These are phyloP conservation scores for Manduca sexta DNA, from an alignment of 1,140 invertebrate species.

Conservation along the genomic window DNA sequence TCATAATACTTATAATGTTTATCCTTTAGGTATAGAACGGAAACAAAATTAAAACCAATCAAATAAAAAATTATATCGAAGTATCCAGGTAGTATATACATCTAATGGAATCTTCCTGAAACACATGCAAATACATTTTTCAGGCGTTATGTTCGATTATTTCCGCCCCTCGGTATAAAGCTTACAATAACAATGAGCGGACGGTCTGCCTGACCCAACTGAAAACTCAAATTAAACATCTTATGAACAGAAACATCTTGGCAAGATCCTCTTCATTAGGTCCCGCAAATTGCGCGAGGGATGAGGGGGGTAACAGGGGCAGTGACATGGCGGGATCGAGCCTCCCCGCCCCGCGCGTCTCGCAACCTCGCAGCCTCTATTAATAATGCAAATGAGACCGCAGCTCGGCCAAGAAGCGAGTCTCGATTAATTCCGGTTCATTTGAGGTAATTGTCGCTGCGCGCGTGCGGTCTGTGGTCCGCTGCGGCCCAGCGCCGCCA, in stretches of 20 bases:
- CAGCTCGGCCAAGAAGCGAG: slow-evolving; percentile 68
- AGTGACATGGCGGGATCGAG: slow-evolving; percentile 31
- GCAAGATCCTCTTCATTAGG: slow-evolving; percentile 69
- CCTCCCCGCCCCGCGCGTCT: slow-evolving; percentile 7
- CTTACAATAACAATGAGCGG: slow-evolving; percentile 60
- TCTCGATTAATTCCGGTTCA: slow-evolving; percentile 72
- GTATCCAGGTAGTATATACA: too few relatives aligned
- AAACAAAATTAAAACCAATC: too few relatives aligned
- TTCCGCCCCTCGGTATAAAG: slow-evolving; percentile 28
- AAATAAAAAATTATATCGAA: too few relatives aligned
- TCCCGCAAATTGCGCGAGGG: slow-evolving; percentile 55
- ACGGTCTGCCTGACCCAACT: slow-evolving; percentile 49
- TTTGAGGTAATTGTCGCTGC: slow-evolving; percentile 71
- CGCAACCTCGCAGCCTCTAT: slow-evolving; percentile 49
- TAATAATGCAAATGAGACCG: slow-evolving; percentile 73
- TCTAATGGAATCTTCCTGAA: too few relatives aligned
- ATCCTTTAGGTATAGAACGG: too few relatives aligned
- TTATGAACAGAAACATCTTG: slow-evolving; percentile 70
- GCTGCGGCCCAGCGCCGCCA: slow-evolving; percentile 13
- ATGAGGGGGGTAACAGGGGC: slow-evolving; percentile 26
- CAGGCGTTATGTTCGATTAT: too few relatives aligned
- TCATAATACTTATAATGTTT: too few relatives aligned
- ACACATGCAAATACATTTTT: too few relatives aligned
- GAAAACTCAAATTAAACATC: slow-evolving; percentile 70
- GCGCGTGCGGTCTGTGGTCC: slow-evolving; percentile 54